Conservation (phyloP, 2,113 vertebrate genomes). For the Xenopus borealis region DNA sequence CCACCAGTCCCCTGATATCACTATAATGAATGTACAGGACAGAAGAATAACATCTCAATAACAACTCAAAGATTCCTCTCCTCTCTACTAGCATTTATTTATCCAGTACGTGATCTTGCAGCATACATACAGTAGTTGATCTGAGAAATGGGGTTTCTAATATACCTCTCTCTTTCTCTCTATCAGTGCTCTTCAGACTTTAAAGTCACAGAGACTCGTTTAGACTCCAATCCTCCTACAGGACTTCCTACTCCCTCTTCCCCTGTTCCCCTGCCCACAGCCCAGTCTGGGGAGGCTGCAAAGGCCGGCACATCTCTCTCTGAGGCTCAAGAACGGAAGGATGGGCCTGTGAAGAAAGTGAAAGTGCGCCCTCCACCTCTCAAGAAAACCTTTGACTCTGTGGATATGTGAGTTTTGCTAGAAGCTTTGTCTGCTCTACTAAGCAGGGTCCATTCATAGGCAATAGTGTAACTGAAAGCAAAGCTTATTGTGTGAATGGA, state of each 20-base stretch:
- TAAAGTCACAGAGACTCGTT: conserved; percentile 46
- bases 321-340: conserved; percentile 64
- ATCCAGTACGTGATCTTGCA: too few relatives aligned
- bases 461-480: too few relatives aligned
- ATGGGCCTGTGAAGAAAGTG: conserved; percentile 76
- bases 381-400: conserved; percentile 89
- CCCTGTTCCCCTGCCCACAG: background rate
- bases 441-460: too few relatives aligned
- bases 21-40: too few relatives aligned
- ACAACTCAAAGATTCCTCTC: too few relatives aligned
- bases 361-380: conserved; percentile 86
- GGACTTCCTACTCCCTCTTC: conserved; percentile 62
- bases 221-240: conserved; percentile 48
- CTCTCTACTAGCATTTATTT: too few relatives aligned
- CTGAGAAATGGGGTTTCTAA: background rate
- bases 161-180: background rate
- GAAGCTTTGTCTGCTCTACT: background rate
- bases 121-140: too few relatives aligned
- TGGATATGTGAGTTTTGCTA: conserved; percentile 82
- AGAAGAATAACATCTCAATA: too few relatives aligned
- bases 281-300: background rate
- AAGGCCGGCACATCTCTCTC: background rate
- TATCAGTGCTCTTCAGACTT: conserved; percentile 54
- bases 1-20: too few relatives aligned
- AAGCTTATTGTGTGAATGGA: too few relatives aligned